Percentiles rank a stretch among this genome's conserved stretches.
Conservation (phyloP, 1,140 invertebrate genomes). For the Mya arenaria region DNA sequence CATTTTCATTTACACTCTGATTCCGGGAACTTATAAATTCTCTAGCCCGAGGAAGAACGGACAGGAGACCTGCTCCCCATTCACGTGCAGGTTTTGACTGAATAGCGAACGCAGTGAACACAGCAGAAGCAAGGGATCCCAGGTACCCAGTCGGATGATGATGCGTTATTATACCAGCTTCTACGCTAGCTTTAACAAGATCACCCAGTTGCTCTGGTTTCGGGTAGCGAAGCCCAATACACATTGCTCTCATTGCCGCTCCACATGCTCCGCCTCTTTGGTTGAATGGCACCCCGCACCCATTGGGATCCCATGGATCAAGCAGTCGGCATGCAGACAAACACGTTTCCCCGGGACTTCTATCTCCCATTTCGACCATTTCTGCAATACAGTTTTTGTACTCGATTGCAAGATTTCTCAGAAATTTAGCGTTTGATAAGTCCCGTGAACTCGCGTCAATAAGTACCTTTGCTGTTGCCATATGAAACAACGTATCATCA, state of each 20-base stretch:
- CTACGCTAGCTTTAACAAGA: conserved; percentile 76
- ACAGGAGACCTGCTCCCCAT: conserved; percentile 75
- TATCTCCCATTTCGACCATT: conserved; percentile 69
- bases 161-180: conserved; percentile 79
- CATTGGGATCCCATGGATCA: not conserved
- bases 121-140: conserved; percentile 76
- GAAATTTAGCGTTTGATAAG: conserved; percentile 56
- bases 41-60: conserved; percentile 49
- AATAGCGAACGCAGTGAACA: conserved; percentile 77
- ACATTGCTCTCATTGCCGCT: conserved; percentile 80
- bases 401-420: conserved; percentile 59
- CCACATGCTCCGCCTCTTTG: conserved; percentile 77
- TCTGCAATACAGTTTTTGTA: conserved; percentile 75
- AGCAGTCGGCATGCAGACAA: not conserved
- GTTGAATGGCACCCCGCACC: conserved; percentile 21
- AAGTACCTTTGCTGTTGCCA: conserved; percentile 65
- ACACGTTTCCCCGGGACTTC: conserved; percentile 62
- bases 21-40: conserved; percentile 43
- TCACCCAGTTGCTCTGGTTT: conserved; percentile 70
- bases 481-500: conserved; percentile 69
- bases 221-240: conserved; percentile 79
- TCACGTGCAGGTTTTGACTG: conserved; percentile 69
- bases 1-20: conserved; percentile 74
- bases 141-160: conserved; percentile 80
- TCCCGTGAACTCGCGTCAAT: conserved; percentile 22